phyloP scores from a whole-genome alignment of 2,888 invertebrate genomes.

The Mechanitis mazaeus region DNA sequence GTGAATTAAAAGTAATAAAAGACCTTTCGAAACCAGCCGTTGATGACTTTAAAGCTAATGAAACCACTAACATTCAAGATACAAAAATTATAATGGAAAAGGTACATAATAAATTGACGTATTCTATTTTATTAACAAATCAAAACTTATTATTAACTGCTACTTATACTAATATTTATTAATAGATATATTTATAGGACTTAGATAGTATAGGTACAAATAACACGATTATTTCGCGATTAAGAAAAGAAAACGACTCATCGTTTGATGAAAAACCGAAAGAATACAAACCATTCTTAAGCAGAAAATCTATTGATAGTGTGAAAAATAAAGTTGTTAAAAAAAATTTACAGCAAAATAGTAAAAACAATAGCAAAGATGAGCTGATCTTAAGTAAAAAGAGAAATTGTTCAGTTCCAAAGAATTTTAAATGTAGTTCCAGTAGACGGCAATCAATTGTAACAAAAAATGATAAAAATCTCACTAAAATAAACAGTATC shows the following conservation, averaged over 20 bases:
- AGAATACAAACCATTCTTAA: slow-evolving; percentile 6
- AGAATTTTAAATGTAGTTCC: neutral
- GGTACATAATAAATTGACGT: no score
- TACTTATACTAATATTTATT: neutral
- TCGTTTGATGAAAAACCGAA: neutral
- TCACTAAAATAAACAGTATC: neutral
- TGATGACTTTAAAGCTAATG: no score
- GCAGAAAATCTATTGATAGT: slow-evolving; percentile 8
- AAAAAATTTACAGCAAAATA: slow-evolving; percentile 7
- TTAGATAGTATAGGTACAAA: slow-evolving; percentile 2
- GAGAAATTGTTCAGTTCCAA: slow-evolving; percentile 6
- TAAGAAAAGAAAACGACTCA: neutral
- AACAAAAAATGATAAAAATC: slow-evolving; percentile 2
- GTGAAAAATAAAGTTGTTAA: slow-evolving; percentile 14
- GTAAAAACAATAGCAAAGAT: slow-evolving; percentile 8
- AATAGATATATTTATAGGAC: neutral
- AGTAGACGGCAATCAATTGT: slow-evolving; percentile 2
- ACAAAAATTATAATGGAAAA: neutral
- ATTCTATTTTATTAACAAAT: no score
- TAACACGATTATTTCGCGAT: neutral
- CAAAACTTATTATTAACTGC: no score
- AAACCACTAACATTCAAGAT: neutral
- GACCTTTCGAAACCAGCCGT: no score
- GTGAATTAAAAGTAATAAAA: no score
- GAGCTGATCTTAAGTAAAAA: slow-evolving; percentile 6